Evolutionary conservation across 2,888 invertebrate genomes (phyloP), one percentile per base, ranked within the genome.

Genomic region (Hyles lineata): DNA sequence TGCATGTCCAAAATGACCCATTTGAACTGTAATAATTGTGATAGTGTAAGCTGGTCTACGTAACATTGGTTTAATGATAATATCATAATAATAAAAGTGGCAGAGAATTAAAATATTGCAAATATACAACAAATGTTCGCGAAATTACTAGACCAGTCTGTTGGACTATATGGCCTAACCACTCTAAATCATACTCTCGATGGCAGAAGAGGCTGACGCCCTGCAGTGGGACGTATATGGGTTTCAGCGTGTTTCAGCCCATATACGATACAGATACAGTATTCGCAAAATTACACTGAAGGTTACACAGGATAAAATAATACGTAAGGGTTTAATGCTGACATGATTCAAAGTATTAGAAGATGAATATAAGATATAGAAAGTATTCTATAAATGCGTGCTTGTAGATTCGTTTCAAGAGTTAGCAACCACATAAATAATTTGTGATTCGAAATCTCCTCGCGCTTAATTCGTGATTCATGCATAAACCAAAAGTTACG

Each of bases 381-480:
- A 43, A 15, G 11, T 43, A 15, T 35, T 7, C 35, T 43, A 43
- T 43, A 15, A 43, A 43, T 43, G 43, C 43, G 15, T 43, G 43
- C 15, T 11, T 43, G 3, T 43, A 43, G 2, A 0, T 35, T 9
- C 21, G 9, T 35, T 52, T 52, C 1, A 0, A 35, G 9, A 2
- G 43, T 43, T 21, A 21, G 35, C n/a, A 71, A 29, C 21, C 15
- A 29, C 74, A 75, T 72, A 75, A 78, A 73, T 77, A 80, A 81
- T 81, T 77, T 78, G 73, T 77, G 74, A 79, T 73, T 74, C 73
- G 77, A 82, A 84, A 85, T 85, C 87, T 87, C 85, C 86, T 89
- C 86, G 90, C 81, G 77, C 87, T 83, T 90, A 91, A 92, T 91
- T 89, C 83, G 85, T 82, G 79, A 80, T 82, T 89, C 90, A 89